Conservation (phyloP, 2,888 invertebrate genomes). For the Hylaea fasciaria region DNA sequence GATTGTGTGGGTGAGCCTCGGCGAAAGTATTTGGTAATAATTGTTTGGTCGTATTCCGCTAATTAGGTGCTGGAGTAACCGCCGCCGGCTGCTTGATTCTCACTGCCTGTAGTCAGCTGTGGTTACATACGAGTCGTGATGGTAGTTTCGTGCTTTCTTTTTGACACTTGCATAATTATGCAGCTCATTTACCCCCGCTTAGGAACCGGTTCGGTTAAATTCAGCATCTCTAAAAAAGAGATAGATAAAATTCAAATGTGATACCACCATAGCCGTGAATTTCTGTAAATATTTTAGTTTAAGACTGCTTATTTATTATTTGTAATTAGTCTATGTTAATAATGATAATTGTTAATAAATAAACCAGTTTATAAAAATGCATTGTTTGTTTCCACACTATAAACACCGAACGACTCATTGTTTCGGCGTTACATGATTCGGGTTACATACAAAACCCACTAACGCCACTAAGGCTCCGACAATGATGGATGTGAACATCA, state of each 20-base stretch:
- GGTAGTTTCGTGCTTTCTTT: conserved; percentile 64
- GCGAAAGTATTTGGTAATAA: conserved; percentile 51
- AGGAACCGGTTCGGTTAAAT: conserved; percentile 47
- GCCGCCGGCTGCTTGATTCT: conserved; percentile 52
- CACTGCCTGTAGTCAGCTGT: conserved; percentile 31
- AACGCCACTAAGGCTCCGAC: conserved; percentile 24
- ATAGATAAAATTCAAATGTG: too few relatives aligned
- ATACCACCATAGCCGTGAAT: conserved; percentile 61
- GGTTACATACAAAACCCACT: conserved; percentile 13
- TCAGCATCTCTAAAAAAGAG: conserved; percentile 27
- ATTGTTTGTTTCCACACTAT: conserved; percentile 29
- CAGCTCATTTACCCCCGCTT: conserved; percentile 48
- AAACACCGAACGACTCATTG: conserved; percentile 5
- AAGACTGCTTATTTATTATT: conserved; percentile 75
- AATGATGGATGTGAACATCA: conserved; percentile 43
- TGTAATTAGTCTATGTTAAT: conserved; percentile 62
- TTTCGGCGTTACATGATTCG: conserved; percentile 14
- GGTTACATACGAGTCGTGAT: conserved; percentile 50
- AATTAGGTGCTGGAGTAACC: conserved; percentile 55
- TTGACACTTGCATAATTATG: conserved; percentile 61
- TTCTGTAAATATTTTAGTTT: conserved; percentile 75
- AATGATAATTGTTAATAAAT: conserved; percentile 67
- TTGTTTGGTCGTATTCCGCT: conserved; percentile 57
- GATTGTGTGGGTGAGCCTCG: conserved; percentile 33
- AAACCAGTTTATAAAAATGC: conserved; percentile 49